Evolutionary conservation across 2,888 invertebrate species (phyloP).

Genomic region (Nomada ruficornis): DNA sequence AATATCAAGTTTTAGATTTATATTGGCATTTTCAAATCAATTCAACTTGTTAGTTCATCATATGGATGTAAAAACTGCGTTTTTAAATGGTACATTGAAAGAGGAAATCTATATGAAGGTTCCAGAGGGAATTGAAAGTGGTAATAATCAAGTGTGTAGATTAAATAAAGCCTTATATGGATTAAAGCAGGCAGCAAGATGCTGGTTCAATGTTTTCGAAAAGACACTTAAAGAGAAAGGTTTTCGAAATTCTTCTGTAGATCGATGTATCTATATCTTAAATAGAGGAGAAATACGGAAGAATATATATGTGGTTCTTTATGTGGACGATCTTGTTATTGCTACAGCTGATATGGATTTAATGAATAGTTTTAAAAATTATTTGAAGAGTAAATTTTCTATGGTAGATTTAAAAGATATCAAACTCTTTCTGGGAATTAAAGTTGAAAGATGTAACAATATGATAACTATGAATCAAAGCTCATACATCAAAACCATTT

Average conservation of each 20-base stretch:
- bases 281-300: too few species aligned
- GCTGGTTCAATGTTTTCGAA: not conserved
- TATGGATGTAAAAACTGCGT: too few species aligned
- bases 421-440: not conserved
- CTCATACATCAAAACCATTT: not conserved
- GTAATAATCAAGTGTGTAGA: not conserved
- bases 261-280: too few species aligned
- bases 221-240: too few species aligned
- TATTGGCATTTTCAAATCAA: too few species aligned
- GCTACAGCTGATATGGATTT: not conserved
- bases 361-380: not conserved
- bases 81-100: too few species aligned
- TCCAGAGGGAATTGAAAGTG: not conserved
- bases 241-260: too few species aligned
- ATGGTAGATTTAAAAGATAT: not conserved
- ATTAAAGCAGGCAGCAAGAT: not conserved
- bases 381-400: too few species aligned
- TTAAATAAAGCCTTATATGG: not conserved
- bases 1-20: too few species aligned
- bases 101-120: not conserved
- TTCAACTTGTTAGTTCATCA: too few species aligned
- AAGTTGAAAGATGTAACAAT: not conserved
- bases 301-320: not conserved
- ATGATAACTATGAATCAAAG: not conserved
- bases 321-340: not conserved